A percentile compares a stretch with the other conserved stretches of the same genome.
These are phyloP conservation scores for Clostera curtula DNA, from an alignment of 2,888 invertebrate species.

Conservation along the genomic window DNA sequence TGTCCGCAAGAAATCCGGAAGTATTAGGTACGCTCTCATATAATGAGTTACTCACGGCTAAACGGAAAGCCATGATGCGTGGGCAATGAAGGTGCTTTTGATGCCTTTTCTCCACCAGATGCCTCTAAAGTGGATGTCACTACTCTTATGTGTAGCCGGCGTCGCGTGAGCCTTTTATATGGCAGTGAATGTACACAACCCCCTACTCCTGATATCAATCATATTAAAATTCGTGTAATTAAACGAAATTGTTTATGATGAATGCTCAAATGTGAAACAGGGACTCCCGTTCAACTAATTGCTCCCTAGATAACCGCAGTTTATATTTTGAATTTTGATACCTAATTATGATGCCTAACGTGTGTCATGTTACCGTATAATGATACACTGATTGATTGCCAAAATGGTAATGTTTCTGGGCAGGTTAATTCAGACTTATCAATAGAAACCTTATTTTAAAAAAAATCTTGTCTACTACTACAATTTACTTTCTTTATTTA, in stretches of 20 bases:
- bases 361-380: no score
- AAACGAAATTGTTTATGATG: constrained; percentile 13
- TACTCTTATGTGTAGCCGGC: constrained; percentile 37
- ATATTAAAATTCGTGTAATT: constrained; percentile 25
- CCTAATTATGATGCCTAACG: no score
- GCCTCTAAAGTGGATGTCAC: constrained; percentile 32
- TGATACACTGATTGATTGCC: no score
- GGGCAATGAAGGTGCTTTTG: constrained; percentile 28
- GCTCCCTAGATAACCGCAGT: no score
- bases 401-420: no score
- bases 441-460: no score
- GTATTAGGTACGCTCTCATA: constrained; percentile 18
- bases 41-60: constrained; percentile 51
- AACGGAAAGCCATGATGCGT: constrained; percentile 54
- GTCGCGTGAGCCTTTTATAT: constrained; percentile 53
- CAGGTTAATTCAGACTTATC: no score
- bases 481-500: no score
- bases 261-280: no score
- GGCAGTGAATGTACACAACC: constrained; percentile 59
- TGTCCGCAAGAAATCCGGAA: constrained; percentile 5
- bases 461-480: no score
- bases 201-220: constrained; percentile 41
- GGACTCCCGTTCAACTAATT: no score
- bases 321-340: no score
- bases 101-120: constrained; percentile 32